Evolutionary conservation across 37 sponge, comb jelly and placozoan species (phyloP), one percentile per base, ranked within the genome.

Genomic region (Diacarnus erythraeanus): DNA sequence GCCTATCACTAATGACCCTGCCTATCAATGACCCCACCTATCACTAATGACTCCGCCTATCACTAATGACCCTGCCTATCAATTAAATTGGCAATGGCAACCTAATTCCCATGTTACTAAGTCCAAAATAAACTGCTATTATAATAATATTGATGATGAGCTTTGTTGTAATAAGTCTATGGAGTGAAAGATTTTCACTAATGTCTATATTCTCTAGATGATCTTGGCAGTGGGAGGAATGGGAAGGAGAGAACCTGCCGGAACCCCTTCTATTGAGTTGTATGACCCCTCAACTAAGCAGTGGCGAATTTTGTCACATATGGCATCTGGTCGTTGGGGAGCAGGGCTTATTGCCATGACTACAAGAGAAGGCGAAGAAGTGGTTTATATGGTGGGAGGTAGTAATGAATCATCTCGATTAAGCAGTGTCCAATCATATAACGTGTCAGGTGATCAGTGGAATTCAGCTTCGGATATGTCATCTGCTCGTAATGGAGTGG

Each of bases 341-440:
- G 65, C 84, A 5, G 92, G 84, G 22, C 69, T 65, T 25, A 82
- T 72, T 31, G 58, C 75, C 39, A 38, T 85, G 67, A 60, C 42
- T 8, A 59, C 61, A 3, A 25, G 21, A 3, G 77, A 76, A 9
- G 61, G 42, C 3, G 60, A 18, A 10, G 61, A 60, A 37, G 83
- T 38, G 36, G 77, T 93, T 25, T 90, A 86, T 37, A 36, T 89
- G 1, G 87, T 91, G 10, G 94, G 94, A 21, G 94, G 94, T 26
- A 79, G 74, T 29, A 87, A 90, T 64, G 86, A 76, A 23, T 78
- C 86, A 25, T 71, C 78, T 22, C 69, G 87, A 9, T 76, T 93
- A 61, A 61, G 61, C 80, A 71, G 78, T 26, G 91, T 89, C 21
- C 90, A 86, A 44, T 23, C 71, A 5, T 93, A 85, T 43, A 77